Evolutionary conservation across 2,888 invertebrate species (phyloP).

Genomic region (Tetheella fluctuosa): DNA sequence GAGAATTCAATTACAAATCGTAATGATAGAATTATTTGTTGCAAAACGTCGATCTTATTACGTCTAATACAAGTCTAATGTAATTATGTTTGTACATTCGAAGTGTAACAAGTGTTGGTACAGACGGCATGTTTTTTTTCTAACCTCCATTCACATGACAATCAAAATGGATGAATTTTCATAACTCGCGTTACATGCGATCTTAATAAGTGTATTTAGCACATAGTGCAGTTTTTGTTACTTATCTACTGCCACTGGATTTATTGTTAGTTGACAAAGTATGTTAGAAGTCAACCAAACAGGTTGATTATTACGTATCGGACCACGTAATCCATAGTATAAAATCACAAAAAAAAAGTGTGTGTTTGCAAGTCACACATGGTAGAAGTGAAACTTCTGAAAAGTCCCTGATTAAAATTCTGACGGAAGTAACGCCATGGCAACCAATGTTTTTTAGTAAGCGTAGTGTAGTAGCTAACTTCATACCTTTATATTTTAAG

Average conservation of each 20-base stretch:
- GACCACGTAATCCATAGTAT: too few species aligned
- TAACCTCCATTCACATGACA: slow-evolving; percentile 63
- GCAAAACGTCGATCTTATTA: slow-evolving; percentile 11
- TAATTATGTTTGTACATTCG: slow-evolving; percentile 1
- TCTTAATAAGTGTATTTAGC: slow-evolving; percentile 19
- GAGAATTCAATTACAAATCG: neutral
- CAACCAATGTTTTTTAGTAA: too few species aligned
- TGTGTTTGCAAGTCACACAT: too few species aligned
- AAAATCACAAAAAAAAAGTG: too few species aligned
- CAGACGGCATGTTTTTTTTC: slow-evolving; percentile 35
- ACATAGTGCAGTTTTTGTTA: slow-evolving; percentile 1
- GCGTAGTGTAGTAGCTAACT: too few species aligned
- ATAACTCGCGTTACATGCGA: slow-evolving; percentile 18
- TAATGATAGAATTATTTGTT: neutral
- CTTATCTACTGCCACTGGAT: neutral
- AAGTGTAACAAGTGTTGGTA: slow-evolving; percentile 32
- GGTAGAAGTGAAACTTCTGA: too few species aligned
- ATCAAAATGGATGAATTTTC: slow-evolving; percentile 56
- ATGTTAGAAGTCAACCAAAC: neutral
- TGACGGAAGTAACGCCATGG: too few species aligned
- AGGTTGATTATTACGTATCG: too few species aligned
- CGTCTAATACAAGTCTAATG: slow-evolving; percentile 9
- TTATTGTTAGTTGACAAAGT: neutral
- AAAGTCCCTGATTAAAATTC: too few species aligned
- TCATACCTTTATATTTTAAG: too few species aligned